A percentile compares a stretch with the other conserved stretches of the same genome.
Evolutionary conservation across 2,113 vertebrate genomes (phyloP).

Genomic region (Atractosteus spatula): DNA sequence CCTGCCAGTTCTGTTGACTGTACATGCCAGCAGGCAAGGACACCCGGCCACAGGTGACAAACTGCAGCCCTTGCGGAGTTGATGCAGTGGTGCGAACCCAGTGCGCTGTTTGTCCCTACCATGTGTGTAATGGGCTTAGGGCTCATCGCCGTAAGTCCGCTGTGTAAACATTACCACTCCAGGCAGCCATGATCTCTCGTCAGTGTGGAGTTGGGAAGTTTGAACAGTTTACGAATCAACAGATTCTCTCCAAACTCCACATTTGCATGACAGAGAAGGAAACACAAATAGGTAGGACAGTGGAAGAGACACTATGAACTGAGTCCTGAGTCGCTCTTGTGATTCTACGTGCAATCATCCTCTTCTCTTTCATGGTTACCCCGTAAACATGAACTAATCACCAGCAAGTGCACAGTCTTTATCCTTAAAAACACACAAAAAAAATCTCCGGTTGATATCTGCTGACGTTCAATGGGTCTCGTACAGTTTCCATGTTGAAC

Average conservation of each 20-base stretch:
- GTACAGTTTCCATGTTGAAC: not conserved
- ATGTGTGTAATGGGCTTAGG: conserved; percentile 23
- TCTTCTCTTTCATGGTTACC: not conserved
- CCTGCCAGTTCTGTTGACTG: conserved; percentile 1
- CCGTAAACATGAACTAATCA: not conserved
- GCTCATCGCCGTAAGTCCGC: conserved; percentile 16
- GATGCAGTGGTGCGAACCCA: not conserved
- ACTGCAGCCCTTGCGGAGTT: not conserved
- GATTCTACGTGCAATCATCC: too few relatives aligned
- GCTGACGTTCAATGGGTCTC: not conserved
- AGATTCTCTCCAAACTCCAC: not conserved
- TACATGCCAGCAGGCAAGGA: conserved; percentile 14
- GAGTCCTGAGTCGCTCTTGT: too few relatives aligned
- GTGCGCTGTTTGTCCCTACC: conserved; percentile 2
- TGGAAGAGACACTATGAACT: too few relatives aligned
- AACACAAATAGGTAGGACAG: too few relatives aligned
- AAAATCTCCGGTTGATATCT: not conserved
- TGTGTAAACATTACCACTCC: conserved; percentile 24
- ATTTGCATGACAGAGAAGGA: too few relatives aligned
- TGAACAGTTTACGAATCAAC: not conserved
- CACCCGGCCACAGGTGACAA: not conserved
- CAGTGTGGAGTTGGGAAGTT: not conserved
- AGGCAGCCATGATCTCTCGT: not conserved
- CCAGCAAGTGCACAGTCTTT: not conserved
- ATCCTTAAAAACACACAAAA: not conserved